Percentiles rank a stretch among this genome's conserved stretches.
Conservation (phyloP, 30 jellyfish, hydroid and myxozoan species). For the Clytia hemisphaerica region DNA sequence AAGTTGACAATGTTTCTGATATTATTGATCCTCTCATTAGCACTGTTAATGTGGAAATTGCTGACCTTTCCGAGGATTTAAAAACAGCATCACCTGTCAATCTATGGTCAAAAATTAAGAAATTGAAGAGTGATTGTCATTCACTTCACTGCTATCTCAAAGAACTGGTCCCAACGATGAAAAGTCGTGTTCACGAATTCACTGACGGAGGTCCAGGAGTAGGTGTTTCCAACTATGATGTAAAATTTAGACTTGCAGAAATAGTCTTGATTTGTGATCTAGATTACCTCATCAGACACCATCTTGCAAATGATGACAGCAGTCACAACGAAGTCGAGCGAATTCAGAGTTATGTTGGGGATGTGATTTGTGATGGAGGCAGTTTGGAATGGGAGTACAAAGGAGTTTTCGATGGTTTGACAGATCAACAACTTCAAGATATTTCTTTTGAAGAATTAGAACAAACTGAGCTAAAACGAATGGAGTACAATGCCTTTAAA, state of each 20-base stretch:
- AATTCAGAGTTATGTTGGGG: conserved; percentile 45
- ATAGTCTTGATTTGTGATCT: conserved; percentile 10
- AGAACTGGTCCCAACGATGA: conserved; percentile 34
- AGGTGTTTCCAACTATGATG: conserved; percentile 45
- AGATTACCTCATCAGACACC: conserved; percentile 38
- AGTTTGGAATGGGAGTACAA: conserved; percentile 18
- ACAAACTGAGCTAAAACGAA: conserved; percentile 4
- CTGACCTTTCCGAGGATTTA: no score
- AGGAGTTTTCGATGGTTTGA: conserved; percentile 12
- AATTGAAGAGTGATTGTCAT: no score
- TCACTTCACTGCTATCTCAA: no score
- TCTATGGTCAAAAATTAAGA: no score
- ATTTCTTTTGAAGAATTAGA: conserved; percentile 15
- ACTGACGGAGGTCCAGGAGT: conserved; percentile 62
- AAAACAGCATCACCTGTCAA: no score
- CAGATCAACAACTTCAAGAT: conserved; percentile 7
- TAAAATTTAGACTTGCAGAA: conserved; percentile 37
- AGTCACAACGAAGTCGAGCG: conserved; percentile 57
- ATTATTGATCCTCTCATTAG: no score
- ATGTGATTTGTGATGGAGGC: conserved; percentile 35
- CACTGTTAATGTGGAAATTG: no score
- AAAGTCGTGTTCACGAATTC: conserved; percentile 37
- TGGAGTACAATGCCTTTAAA: conserved; percentile 19
- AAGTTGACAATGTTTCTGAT: no score
- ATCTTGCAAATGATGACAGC: conserved; percentile 56